Percentiles rank a stretch among this genome's conserved stretches.
Conservation (phyloP, 2,113 vertebrate species). For the Eidolon helvum region DNA sequence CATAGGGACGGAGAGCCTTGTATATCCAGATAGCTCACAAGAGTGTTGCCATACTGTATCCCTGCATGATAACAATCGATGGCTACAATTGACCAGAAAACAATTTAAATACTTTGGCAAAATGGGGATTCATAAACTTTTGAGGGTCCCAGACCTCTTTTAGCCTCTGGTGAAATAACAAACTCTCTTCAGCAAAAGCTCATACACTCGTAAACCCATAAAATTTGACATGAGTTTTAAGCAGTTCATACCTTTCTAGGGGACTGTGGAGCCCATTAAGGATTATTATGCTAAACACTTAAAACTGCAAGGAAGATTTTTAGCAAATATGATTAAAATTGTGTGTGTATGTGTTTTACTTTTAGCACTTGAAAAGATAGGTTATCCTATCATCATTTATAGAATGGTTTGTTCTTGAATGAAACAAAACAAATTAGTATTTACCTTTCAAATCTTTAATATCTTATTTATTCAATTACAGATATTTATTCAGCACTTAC, state of each 20-base stretch:
- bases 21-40: neutral
- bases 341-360: neutral
- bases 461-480: neutral
- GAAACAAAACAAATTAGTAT: neutral
- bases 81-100: neutral
- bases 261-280: neutral
- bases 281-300: neutral
- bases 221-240: neutral
- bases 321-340: neutral
- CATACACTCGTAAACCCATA: neutral
- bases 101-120: neutral
- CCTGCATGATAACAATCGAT: neutral
- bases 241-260: neutral
- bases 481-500: neutral
- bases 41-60: rapidly evolving
- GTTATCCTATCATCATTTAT: neutral
- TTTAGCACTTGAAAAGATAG: neutral
- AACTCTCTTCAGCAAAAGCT: neutral
- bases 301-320: neutral
- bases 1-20: neutral
- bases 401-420: neutral
- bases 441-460: neutral
- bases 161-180: neutral
- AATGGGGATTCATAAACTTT: neutral
- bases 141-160: neutral